Conservation (phyloP, 1,140 invertebrate species). For the Hycleus phaleratus region DNA sequence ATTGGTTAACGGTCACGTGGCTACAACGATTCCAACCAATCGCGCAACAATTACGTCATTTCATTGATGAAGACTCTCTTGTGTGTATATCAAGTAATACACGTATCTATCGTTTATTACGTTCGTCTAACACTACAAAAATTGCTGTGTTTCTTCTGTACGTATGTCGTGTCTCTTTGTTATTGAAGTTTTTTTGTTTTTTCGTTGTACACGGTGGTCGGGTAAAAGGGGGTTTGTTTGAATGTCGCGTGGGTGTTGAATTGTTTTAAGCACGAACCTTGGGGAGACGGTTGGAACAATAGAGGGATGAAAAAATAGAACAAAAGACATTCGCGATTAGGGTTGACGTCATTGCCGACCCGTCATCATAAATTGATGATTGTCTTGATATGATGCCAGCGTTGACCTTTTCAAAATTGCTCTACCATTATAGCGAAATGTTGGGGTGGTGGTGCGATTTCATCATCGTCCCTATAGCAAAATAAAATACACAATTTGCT, state of each 20-base stretch:
- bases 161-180: no score
- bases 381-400: conserved; percentile 6
- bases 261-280: no score
- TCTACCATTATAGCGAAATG: not conserved
- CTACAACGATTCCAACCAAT: conserved; percentile 34
- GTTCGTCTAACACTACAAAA: no score
- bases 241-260: conserved; percentile 7
- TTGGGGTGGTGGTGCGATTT: no score
- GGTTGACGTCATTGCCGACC: conserved; percentile 18
- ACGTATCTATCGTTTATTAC: no score
- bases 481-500: no score
- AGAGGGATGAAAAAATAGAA: not conserved
- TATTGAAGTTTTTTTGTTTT: no score
- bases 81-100: no score
- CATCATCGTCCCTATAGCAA: no score
- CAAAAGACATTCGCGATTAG: conserved; percentile 19
- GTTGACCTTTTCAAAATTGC: conserved; percentile 4
- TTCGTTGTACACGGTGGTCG: no score
- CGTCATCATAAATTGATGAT: conserved; percentile 20
- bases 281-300: conserved; percentile 6
- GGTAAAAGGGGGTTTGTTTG: no score
- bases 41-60: conserved; percentile 41
- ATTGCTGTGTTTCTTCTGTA: no score
- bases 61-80: conserved; percentile 41
- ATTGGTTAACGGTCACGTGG: conserved; percentile 43